Base-by-base conservation (phyloP, 1,140 invertebrate species). In the Hylaeus anthracinus region DNA sequence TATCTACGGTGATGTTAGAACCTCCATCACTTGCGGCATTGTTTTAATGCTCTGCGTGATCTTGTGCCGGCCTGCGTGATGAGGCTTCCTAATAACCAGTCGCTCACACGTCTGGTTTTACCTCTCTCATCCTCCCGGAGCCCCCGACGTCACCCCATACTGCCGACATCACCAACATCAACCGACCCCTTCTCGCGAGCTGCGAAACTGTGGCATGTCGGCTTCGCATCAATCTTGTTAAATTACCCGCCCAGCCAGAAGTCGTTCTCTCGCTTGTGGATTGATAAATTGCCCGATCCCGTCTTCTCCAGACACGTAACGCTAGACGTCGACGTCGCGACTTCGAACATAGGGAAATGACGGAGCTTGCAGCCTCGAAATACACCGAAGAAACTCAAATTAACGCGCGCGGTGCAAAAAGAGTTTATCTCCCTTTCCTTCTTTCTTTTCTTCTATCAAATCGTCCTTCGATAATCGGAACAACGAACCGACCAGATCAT, bases 151-250 rank as follows among this genome's bases (percentile, higher is more conserved):
- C 82, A 81, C 71, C 81, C 61, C 86, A 74, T 71, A 69, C 72
- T 67, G 76, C 75, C 80, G 55, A 72, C 76, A 78, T 74, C 83
- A 55, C 82, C 79, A 72, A 60, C 73, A 80, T 66, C 79, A 55
- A 73, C 65, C 83, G 78, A 66, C 71, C 87, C 81, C 84, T 83
- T 88, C 84, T 81, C 82, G 63, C 76, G 79, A 88, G 77, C 89
- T 89, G 82, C 88, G 89, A 89, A 92, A 91, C 91, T 91, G 90
- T 92, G 91, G 91, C 91, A 92, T 92, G 91, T 92, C 90, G 91
- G 89, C 90, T 89, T 90, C 88, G 86, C 91, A 93, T 93, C 92
- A 93, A 93, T 93, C 92, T 93, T 93, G 91, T 91, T 92, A 92
- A 93, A 93, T 93, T 93, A 92, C 92, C 91, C 91, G 88, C 90